Evolutionary conservation across 1,140 invertebrate genomes (phyloP).

Genomic region (Coenobita brevimanus): DNA sequence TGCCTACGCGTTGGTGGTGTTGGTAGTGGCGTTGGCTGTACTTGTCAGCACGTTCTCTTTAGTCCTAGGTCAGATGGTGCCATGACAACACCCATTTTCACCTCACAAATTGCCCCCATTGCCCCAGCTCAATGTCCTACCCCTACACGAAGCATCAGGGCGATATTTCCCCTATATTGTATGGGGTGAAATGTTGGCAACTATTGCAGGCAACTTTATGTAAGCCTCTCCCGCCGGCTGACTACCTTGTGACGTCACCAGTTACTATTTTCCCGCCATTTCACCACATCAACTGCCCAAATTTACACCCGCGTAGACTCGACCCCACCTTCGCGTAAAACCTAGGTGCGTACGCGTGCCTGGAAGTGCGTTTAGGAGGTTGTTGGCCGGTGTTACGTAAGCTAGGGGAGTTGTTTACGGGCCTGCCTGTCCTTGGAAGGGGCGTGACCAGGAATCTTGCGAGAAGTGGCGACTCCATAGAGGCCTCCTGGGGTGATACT

Average conservation of each 20-base stretch:
- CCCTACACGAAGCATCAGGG: too few relatives aligned
- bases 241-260: conserved; percentile 57
- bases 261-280: conserved; percentile 63
- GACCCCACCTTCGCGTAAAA: neutral
- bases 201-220: conserved; percentile 61
- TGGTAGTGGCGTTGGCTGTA: too few relatives aligned
- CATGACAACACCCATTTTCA: neutral
- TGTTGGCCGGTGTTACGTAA: neutral
- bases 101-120: neutral
- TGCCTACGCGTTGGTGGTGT: conserved; percentile 2
- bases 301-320: neutral
- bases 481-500: conserved; percentile 47
- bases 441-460: conserved; percentile 27
- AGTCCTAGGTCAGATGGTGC: conserved; percentile 22
- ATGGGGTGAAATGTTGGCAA: conserved; percentile 46
- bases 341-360: neutral
- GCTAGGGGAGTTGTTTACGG: neutral
- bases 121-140: too few relatives aligned
- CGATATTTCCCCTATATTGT: too few relatives aligned
- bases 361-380: neutral
- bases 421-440: neutral
- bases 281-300: conserved; percentile 15
- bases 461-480: conserved; percentile 17
- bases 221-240: conserved; percentile 55
- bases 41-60: neutral